Percentiles rank a stretch among this genome's conserved stretches.
phyloP scores from a whole-genome alignment of 2,888 invertebrate species.

The Tetragonula carbonaria region DNA sequence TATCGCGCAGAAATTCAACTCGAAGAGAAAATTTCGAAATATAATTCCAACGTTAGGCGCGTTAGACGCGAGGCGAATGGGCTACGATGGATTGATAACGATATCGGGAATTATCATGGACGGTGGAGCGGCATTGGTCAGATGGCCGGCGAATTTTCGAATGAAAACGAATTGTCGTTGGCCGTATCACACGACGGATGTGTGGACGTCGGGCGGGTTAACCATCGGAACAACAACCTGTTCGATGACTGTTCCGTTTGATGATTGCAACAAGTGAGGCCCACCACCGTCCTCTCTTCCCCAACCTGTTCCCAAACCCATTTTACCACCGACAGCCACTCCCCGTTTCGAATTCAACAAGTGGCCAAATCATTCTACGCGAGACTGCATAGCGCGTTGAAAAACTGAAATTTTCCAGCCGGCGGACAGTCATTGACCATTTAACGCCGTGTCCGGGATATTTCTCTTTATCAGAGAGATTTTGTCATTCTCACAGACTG shows the following conservation, averaged over 20 bases:
- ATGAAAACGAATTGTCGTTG: constrained; percentile 68
- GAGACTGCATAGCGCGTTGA: constrained; percentile 60
- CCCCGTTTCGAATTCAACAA: constrained; percentile 79
- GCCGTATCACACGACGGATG: constrained; percentile 53
- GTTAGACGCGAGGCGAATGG: neutral
- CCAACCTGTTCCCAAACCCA: constrained; percentile 69
- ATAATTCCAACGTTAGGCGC: neutral
- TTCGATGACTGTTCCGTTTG: constrained; percentile 83
- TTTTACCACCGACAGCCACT: constrained; percentile 75
- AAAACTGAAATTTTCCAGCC: constrained; percentile 69
- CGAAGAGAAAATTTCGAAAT: neutral
- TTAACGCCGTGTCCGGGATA: constrained; percentile 53
- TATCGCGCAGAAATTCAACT: too few relatives aligned
- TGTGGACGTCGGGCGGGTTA: constrained; percentile 59
- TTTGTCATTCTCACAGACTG: constrained; percentile 9
- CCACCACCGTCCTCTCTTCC: constrained; percentile 67
- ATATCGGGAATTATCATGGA: constrained; percentile 19
- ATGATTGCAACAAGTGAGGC: constrained; percentile 83
- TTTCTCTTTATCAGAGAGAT: constrained; percentile 40
- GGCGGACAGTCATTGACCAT: constrained; percentile 67
- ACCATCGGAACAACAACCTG: constrained; percentile 79
- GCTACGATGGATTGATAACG: neutral
- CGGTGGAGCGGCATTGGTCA: constrained; percentile 9
- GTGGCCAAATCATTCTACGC: constrained; percentile 81
- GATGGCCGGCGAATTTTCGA: constrained; percentile 52